phyloP scores from a whole-genome alignment of 2,797 vertebrate species.

The Podargus strigoides region DNA sequence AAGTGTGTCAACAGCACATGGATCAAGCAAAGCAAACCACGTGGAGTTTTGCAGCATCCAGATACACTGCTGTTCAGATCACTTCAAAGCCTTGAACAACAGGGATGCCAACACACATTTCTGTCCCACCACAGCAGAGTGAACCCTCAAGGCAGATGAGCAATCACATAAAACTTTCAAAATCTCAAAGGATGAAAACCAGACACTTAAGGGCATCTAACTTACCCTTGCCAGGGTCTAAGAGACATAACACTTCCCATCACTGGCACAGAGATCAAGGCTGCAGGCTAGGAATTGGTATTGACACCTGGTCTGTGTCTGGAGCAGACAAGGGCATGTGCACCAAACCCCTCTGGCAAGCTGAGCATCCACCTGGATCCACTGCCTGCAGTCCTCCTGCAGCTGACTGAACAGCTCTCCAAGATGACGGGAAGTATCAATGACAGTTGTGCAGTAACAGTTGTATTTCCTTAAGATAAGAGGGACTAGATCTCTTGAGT shows the following conservation, averaged over 20 bases:
- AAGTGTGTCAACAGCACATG: not conserved
- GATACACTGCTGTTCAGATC: not conserved
- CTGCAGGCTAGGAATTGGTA: not conserved
- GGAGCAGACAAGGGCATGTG: not conserved
- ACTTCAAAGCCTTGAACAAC: not conserved
- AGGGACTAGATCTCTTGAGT: not conserved
- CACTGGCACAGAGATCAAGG: not conserved
- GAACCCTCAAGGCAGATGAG: not conserved
- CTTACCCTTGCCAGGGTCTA: not conserved
- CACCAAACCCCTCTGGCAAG: not conserved
- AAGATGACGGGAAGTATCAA: not conserved
- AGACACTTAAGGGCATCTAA: not conserved
- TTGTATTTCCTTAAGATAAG: not conserved
- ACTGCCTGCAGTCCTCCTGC: not conserved
- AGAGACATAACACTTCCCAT: not conserved
- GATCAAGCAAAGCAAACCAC: not conserved
- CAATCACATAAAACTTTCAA: not conserved
- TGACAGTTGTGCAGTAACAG: not conserved
- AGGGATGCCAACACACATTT: not conserved
- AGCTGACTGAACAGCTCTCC: not conserved
- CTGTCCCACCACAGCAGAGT: not conserved
- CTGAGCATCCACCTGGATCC: not conserved
- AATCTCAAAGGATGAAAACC: not conserved
- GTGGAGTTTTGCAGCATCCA: not conserved
- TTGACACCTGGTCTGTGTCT: not conserved